Evolutionary conservation across 2,113 vertebrate genomes (phyloP).

Genomic region (Silurus glanis): DNA sequence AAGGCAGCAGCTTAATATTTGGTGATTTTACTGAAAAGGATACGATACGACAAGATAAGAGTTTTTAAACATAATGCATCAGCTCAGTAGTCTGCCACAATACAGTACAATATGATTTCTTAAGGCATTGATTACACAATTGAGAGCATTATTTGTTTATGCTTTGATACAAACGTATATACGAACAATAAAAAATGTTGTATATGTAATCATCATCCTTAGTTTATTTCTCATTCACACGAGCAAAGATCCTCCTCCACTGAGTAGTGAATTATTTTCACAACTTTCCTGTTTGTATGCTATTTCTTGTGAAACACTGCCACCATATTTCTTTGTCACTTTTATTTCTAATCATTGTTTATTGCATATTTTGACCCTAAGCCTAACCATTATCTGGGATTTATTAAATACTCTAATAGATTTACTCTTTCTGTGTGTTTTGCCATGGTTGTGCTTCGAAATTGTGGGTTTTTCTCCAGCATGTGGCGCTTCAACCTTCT

Average conservation of each 20-base stretch:
- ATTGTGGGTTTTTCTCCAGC: not conserved
- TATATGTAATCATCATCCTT: too few species aligned
- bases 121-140: too few species aligned
- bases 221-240: not conserved
- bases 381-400: not conserved
- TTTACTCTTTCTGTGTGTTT: not conserved
- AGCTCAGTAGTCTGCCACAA: too few species aligned
- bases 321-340: not conserved
- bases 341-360: not conserved
- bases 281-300: not conserved
- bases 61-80: too few species aligned
- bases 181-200: too few species aligned
- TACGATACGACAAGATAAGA: too few species aligned
- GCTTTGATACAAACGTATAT: too few species aligned
- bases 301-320: not conserved
- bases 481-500: not conserved
- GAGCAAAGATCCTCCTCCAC: not conserved
- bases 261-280: not conserved
- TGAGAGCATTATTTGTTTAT: too few species aligned
- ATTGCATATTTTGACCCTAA: not conserved
- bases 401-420: not conserved
- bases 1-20: too few species aligned
- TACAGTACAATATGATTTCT: too few species aligned
- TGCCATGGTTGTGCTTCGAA: not conserved
- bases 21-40: too few species aligned